Evolutionary conservation across 2,797 vertebrate genomes (phyloP).

Genomic region (Stomatorhinus walkeri): DNA sequence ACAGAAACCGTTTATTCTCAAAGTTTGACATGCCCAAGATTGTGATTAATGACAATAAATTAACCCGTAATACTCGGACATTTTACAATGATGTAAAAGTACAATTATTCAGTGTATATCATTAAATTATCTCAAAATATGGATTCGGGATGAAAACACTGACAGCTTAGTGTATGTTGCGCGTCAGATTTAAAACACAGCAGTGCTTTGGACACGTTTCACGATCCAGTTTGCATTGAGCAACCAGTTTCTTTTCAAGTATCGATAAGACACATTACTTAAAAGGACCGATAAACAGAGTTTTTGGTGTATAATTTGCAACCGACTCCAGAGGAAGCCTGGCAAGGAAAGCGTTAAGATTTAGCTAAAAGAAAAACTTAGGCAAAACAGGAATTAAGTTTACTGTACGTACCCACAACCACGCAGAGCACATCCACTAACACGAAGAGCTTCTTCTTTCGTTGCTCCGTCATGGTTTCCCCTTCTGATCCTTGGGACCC

Average conservation of each 20-base stretch:
- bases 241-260: background rate
- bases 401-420: conserved; percentile 68
- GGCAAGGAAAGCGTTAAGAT: background rate
- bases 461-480: conserved; percentile 53
- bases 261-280: background rate
- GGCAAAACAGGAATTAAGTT: background rate
- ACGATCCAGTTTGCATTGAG: background rate
- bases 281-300: background rate
- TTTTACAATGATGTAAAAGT: background rate
- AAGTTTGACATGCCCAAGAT: background rate
- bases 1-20: background rate
- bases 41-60: background rate
- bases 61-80: background rate
- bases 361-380: background rate
- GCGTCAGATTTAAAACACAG: background rate
- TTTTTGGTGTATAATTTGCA: background rate
- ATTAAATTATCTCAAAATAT: background rate
- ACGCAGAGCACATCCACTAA: conserved; percentile 78
- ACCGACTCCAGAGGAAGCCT: background rate
- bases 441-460: conserved; percentile 70
- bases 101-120: background rate
- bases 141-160: background rate
- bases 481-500: conserved; percentile 18
- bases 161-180: background rate
- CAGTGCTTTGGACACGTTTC: background rate